A percentile compares a stretch with the other conserved stretches of the same genome.
phyloP scores from a whole-genome alignment of 2,113 vertebrate species.

The Eolophus roseicapilla region DNA sequence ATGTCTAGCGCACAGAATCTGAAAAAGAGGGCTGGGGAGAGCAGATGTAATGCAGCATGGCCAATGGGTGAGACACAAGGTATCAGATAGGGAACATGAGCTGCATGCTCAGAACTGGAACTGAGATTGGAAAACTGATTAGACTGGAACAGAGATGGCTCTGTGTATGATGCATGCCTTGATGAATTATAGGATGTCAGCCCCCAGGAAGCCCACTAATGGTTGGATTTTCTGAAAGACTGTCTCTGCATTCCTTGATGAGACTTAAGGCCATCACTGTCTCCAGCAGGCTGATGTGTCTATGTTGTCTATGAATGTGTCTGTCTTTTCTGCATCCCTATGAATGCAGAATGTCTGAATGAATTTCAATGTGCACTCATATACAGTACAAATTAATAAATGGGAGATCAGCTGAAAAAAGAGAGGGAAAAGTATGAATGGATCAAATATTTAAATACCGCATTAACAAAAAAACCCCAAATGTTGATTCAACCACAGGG shows the following conservation, averaged over 20 bases:
- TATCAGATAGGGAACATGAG: accelerated
- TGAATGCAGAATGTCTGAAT: background rate
- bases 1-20: background rate
- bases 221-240: background rate
- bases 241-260: background rate
- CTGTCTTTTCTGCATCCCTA: background rate
- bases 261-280: background rate
- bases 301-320: background rate
- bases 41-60: accelerated
- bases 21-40: background rate
- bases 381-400: background rate
- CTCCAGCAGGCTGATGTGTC: accelerated
- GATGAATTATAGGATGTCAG: background rate
- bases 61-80: accelerated
- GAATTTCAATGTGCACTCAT: background rate
- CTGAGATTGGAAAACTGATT: background rate
- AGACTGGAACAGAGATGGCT: background rate
- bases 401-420: background rate
- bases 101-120: background rate
- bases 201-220: background rate
- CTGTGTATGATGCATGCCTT: background rate
- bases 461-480: background rate
- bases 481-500: background rate
- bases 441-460: background rate
- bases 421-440: constrained; percentile 2